These are phyloP conservation scores for Fukomys damarensis DNA, from an alignment of 2,113 vertebrate genomes.

Conservation along the genomic window DNA sequence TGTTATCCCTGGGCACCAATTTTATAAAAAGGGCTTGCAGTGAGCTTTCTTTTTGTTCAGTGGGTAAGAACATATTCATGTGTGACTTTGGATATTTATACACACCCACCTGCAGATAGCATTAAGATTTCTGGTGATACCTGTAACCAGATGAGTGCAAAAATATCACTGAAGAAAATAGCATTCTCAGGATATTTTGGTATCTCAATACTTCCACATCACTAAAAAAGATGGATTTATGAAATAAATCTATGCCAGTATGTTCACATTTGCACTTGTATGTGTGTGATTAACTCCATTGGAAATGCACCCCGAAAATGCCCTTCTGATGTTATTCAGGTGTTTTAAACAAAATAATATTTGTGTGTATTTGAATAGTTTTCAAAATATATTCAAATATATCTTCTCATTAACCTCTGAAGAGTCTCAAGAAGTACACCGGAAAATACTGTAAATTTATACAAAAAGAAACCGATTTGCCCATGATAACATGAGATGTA, in stretches of 20 bases:
- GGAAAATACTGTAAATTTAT: neutral
- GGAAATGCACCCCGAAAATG: neutral
- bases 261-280: neutral
- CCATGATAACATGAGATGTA: neutral
- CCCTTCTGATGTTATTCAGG: neutral
- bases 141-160: neutral
- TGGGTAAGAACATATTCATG: neutral
- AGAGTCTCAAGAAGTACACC: neutral
- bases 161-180: neutral
- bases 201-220: neutral
- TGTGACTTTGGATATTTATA: conserved; percentile 1
- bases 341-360: neutral
- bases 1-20: neutral
- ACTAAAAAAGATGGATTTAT: neutral
- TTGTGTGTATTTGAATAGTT: neutral
- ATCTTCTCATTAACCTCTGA: conserved; percentile 2
- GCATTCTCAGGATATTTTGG: neutral
- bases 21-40: neutral
- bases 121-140: neutral
- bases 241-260: neutral
- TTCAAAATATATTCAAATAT: neutral
- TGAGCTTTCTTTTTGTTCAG: conserved; percentile 23
- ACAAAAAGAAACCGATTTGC: neutral
- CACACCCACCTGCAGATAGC: neutral
- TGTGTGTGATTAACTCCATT: neutral